Conservation (phyloP, 2,113 vertebrate species). For the Sus scrofa region DNA sequence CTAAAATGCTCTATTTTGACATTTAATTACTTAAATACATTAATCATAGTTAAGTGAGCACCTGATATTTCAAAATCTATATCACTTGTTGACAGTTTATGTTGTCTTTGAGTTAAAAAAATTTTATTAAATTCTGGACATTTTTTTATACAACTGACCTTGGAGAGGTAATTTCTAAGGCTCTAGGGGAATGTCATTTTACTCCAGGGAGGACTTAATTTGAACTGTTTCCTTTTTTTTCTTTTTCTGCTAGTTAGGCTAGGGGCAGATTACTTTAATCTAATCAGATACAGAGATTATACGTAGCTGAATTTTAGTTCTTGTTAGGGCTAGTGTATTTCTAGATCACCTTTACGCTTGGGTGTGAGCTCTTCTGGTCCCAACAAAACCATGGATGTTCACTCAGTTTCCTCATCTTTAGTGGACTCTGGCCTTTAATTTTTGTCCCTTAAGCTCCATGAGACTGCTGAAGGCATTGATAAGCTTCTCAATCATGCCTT, state of each 20-base stretch:
- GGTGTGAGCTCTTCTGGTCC: not conserved
- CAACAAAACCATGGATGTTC: not conserved
- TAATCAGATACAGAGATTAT: not conserved
- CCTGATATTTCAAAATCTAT: not conserved
- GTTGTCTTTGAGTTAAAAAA: not conserved
- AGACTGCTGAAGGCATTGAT: not conserved
- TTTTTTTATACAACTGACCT: not conserved
- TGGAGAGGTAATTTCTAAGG: not conserved
- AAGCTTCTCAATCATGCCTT: not conserved
- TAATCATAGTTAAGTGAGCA: conserved; percentile 1
- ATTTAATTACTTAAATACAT: not conserved
- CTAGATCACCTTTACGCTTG: not conserved
- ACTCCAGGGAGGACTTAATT: not conserved
- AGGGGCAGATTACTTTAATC: not conserved
- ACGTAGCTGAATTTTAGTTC: not conserved
- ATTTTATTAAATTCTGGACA: not conserved
- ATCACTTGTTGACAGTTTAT: not conserved
- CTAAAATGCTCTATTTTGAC: conserved; percentile 17
- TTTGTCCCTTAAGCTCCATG: not conserved
- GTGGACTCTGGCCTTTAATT: not conserved
- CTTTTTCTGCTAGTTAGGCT: not conserved
- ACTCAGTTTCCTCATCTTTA: not conserved
- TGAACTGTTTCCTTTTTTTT: not conserved
- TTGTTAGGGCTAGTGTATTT: not conserved
- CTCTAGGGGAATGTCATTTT: not conserved